These are phyloP conservation scores for Synergus japonicus DNA, from an alignment of 2,888 invertebrate species.

Conservation along the genomic window DNA sequence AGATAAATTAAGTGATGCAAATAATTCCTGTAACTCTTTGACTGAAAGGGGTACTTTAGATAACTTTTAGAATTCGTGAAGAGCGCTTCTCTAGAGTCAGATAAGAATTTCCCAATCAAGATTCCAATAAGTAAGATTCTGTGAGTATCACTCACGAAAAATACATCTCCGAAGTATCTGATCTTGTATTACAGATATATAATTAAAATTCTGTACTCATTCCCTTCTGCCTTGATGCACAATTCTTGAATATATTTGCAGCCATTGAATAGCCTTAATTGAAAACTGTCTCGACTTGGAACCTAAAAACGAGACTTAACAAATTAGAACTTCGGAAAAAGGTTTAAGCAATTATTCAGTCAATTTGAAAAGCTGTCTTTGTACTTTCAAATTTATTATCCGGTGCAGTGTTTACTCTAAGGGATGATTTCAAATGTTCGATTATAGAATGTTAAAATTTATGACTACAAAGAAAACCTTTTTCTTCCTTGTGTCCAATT, in stretches of 20 bases:
- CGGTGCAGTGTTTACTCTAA: too few relatives aligned
- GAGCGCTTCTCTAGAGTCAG: neutral
- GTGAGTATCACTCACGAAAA: neutral
- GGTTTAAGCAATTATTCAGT: too few relatives aligned
- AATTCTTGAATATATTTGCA: neutral
- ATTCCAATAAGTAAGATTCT: neutral
- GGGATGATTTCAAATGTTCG: neutral
- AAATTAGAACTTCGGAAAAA: neutral
- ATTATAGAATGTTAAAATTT: neutral
- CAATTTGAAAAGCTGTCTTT: too few relatives aligned
- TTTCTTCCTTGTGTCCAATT: conserved; percentile 1
- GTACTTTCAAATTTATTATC: too few relatives aligned
- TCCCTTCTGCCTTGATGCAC: neutral
- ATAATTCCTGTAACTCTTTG: neutral
- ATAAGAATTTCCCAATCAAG: conserved; percentile 6
- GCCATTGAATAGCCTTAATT: neutral
- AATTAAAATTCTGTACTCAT: conserved; percentile 1
- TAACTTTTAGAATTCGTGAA: neutral
- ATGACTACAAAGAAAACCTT: neutral
- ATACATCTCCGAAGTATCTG: neutral
- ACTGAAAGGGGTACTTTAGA: neutral
- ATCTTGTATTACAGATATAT: neutral
- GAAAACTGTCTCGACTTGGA: neutral
- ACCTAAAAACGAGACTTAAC: neutral
- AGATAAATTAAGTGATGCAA: neutral